Percentiles rank a stretch among this genome's conserved stretches.
phyloP scores from a whole-genome alignment of 2,113 vertebrate species.

The Ibidorhyncha struthersii region DNA sequence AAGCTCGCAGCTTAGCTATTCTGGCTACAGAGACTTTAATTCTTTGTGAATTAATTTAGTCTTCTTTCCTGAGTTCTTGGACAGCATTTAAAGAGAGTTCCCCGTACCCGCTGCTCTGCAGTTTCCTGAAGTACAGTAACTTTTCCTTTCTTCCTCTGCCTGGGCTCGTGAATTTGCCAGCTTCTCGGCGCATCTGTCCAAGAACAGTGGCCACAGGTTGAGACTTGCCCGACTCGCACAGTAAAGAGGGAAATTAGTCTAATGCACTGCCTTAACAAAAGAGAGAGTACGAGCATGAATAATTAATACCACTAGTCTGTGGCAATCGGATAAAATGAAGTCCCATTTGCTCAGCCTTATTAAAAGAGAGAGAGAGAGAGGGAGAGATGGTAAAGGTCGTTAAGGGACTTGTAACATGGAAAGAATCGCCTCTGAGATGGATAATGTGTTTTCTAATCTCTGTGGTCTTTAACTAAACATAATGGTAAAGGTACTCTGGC shows the following conservation, averaged over 20 bases:
- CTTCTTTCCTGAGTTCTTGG: constrained; percentile 20
- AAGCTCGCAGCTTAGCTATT: constrained; percentile 5
- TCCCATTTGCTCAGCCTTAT: constrained; percentile 85
- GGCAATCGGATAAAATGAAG: constrained; percentile 80
- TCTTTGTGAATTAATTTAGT: constrained; percentile 38
- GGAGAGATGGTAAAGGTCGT: constrained; percentile 74
- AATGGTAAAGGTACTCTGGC: constrained; percentile 68
- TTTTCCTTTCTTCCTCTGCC: neutral
- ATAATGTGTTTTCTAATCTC: constrained; percentile 79
- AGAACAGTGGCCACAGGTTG: neutral
- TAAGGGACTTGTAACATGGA: constrained; percentile 77
- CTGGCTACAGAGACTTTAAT: constrained; percentile 30
- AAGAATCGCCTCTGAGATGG: constrained; percentile 68
- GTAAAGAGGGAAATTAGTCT: constrained; percentile 78
- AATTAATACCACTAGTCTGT: constrained; percentile 77
- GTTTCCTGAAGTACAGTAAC: neutral
- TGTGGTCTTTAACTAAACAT: constrained; percentile 81
- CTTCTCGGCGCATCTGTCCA: neutral
- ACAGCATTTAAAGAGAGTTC: neutral
- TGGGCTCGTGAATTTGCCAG: neutral
- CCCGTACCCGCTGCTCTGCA: neutral
- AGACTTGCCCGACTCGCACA: constrained; percentile 34
- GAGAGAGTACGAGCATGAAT: constrained; percentile 76
- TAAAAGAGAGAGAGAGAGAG: constrained; percentile 76
- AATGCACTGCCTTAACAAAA: constrained; percentile 79